Percentiles rank a stretch among this genome's conserved stretches.
Evolutionary conservation across 2,888 invertebrate genomes (phyloP).

Genomic region (Polydesmus complanatus): DNA sequence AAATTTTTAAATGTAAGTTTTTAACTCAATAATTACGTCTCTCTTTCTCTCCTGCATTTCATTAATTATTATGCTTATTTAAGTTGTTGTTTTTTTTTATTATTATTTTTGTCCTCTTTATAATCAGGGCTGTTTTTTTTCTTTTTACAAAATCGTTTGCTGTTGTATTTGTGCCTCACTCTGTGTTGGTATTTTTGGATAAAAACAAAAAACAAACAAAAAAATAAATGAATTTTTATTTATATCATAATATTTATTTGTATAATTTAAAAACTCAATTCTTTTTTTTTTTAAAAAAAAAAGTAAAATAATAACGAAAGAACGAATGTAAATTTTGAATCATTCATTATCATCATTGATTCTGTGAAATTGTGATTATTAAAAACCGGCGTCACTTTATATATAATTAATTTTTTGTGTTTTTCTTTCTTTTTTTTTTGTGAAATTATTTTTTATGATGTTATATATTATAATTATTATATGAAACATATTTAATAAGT

Average conservation of each 20-base stretch:
- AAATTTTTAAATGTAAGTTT: too few species aligned
- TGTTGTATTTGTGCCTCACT: constrained; percentile 9
- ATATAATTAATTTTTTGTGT: background rate
- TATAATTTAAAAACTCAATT: background rate
- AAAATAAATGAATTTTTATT: too few species aligned
- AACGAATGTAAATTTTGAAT: constrained; percentile 5
- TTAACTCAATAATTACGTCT: too few species aligned
- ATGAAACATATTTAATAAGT: background rate
- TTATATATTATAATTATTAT: too few species aligned
- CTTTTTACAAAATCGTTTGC: constrained; percentile 6
- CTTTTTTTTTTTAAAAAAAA: too few species aligned
- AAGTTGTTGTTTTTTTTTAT: too few species aligned
- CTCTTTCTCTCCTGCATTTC: too few species aligned
- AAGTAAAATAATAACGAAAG: too few species aligned
- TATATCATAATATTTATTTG: background rate
- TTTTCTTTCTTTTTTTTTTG: too few species aligned
- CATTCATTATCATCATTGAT: constrained; percentile 9
- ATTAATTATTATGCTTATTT: background rate
- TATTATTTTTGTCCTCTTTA: background rate
- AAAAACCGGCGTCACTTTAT: constrained; percentile 10
- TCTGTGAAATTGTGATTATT: constrained; percentile 9
- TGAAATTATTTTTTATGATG: too few species aligned
- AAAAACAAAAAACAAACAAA: too few species aligned
- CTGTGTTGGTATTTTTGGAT: constrained; percentile 10
- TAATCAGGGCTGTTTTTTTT: background rate